phyloP scores from a whole-genome alignment of 2,113 vertebrate species.

The Diadophis punctatus region DNA sequence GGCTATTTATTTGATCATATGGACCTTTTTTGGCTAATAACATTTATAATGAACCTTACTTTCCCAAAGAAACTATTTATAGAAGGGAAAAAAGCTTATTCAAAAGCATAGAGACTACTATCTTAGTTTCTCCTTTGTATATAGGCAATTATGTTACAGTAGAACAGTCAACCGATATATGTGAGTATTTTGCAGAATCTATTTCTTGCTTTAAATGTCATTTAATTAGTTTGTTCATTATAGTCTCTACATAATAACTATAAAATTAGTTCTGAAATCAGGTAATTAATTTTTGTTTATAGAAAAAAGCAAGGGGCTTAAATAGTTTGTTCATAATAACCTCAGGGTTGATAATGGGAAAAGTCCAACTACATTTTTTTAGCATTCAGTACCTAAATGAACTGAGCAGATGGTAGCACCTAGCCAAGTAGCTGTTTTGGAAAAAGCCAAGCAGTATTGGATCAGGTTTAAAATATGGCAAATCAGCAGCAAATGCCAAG shows the following conservation, averaged over 20 bases:
- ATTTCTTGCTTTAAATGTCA: not conserved
- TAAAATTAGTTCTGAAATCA: slow-evolving; percentile 11
- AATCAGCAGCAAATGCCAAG: not conserved
- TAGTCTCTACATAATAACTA: not conserved
- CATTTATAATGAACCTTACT: slow-evolving; percentile 42
- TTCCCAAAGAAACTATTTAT: slow-evolving; percentile 52
- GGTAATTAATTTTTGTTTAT: slow-evolving; percentile 9
- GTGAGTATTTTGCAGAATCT: not conserved
- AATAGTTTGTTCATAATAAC: not conserved
- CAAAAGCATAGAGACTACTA: not conserved
- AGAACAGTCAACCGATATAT: not conserved
- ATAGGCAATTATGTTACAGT: not conserved
- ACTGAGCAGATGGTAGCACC: not conserved
- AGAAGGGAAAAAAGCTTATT: slow-evolving; percentile 48
- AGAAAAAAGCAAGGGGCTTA: not conserved
- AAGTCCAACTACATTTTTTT: not conserved
- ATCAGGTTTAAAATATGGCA: not conserved
- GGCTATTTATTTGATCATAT: slow-evolving; percentile 10
- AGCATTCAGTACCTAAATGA: not conserved
- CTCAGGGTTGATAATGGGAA: not conserved
- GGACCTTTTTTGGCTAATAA: slow-evolving; percentile 30
- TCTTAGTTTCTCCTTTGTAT: not conserved
- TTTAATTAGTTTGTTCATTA: slow-evolving; percentile 10
- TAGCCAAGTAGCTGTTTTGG: not conserved
- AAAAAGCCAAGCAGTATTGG: not conserved